Evolutionary conservation across 2,888 invertebrate species (phyloP).

Genomic region (Oscheius sp.): DNA sequence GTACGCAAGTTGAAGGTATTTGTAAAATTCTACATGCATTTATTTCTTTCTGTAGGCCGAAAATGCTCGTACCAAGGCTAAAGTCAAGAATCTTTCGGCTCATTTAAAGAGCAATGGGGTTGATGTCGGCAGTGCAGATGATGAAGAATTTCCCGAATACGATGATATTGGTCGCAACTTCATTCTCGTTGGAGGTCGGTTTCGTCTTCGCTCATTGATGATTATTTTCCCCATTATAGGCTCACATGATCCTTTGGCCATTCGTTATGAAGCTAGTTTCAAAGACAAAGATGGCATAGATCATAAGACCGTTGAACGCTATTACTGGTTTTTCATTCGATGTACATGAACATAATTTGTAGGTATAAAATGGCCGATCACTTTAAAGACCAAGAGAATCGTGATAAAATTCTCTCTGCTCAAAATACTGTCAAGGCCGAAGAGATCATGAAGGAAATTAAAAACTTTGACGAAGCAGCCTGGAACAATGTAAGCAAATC

Average conservation of each 20-base stretch:
- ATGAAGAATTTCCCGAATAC: constrained; percentile 53
- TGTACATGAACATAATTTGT: background rate
- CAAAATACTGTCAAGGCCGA: constrained; percentile 54
- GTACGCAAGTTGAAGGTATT: constrained; percentile 68
- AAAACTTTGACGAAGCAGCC: constrained; percentile 58
- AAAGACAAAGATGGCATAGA: constrained; percentile 55
- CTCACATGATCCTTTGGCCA: constrained; percentile 54
- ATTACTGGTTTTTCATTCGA: constrained; percentile 51
- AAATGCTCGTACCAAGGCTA: constrained; percentile 63
- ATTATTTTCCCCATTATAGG: constrained; percentile 36
- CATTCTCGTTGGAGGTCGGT: constrained; percentile 68
- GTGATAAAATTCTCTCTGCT: constrained; percentile 54
- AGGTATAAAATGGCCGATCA: constrained; percentile 68
- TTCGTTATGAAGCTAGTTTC: constrained; percentile 56
- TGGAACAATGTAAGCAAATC: constrained; percentile 58
- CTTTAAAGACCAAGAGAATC: constrained; percentile 60
- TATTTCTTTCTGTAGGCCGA: constrained; percentile 58
- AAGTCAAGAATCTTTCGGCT: constrained; percentile 51
- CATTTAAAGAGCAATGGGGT: constrained; percentile 40
- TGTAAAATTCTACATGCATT: background rate
- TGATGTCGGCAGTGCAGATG: constrained; percentile 13
- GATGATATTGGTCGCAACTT: constrained; percentile 66
- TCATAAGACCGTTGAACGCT: constrained; percentile 67
- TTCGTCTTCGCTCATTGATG: background rate
- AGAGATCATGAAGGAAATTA: constrained; percentile 60